Percentiles rank a stretch among this genome's conserved stretches.
phyloP scores from a whole-genome alignment of 2,113 vertebrate species.

The Myrmophylax atrothorax region DNA sequence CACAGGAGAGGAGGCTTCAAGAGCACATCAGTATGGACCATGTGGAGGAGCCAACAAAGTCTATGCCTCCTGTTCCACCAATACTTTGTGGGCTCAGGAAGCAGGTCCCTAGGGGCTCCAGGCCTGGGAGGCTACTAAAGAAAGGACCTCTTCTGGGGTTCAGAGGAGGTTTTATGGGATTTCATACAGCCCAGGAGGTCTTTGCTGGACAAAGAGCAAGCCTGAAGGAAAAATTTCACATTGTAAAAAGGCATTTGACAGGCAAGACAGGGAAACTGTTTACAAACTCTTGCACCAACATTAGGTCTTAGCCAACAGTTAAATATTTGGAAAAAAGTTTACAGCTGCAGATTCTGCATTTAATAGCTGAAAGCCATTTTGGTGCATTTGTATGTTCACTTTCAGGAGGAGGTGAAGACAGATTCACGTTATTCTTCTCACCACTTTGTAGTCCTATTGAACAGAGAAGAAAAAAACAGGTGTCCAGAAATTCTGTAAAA shows the following conservation, averaged over 20 bases:
- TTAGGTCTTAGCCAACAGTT: not conserved
- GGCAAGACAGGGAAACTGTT: not conserved
- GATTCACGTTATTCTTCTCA: not conserved
- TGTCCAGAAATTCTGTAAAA: not conserved
- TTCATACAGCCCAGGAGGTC: not conserved
- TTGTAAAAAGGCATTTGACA: not conserved
- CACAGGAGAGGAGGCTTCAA: not conserved
- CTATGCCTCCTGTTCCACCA: not conserved
- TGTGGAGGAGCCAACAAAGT: not conserved
- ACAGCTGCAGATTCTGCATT: not conserved
- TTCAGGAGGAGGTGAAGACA: not conserved
- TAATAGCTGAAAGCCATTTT: not conserved
- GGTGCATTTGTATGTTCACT: not conserved
- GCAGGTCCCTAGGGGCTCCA: not conserved
- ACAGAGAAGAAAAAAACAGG: not conserved
- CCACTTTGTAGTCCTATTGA: not conserved
- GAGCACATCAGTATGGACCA: not conserved
- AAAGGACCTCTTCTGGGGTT: not conserved
- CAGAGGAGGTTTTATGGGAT: not conserved
- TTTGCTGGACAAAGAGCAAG: not conserved
- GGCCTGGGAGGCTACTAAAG: not conserved
- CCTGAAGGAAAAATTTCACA: not conserved
- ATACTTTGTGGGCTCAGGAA: not conserved
- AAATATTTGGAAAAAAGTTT: not conserved
- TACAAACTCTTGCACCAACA: not conserved